Base-by-base conservation (phyloP, 2,888 invertebrate genomes). In the Philereme transversata region DNA sequence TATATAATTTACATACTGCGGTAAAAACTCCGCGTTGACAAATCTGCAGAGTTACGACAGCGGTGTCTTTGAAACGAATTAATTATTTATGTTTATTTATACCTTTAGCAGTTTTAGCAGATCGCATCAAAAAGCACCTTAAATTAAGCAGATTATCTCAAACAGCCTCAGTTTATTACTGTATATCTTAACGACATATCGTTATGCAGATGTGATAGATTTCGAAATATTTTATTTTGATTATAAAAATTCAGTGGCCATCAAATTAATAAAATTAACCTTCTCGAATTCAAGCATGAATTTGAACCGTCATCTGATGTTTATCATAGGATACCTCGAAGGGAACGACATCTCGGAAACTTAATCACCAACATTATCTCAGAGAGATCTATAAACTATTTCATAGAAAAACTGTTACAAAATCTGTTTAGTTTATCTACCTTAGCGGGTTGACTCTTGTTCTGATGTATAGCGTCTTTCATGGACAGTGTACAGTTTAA, bases 1-100 rank as follows among this genome's bases (percentile, higher is more conserved):
- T 43, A 43, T n/a, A 74, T 74, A 63, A 82, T 85, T 85, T 82
- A 77, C 80, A 82, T 83, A 82, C 73, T 67, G 64, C 72, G 69
- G 65, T 67, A 54, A 55, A 63, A 64, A 68, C 64, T 48, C 52
- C 41, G 38, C 54, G 46, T 46, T 38, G 43, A 57, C 60, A 44
- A 63, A 63, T 57, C 57, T 35, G 49, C 50, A 36, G 34, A 48
- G 47, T 67, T 63, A 48, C 40, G 5, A 57, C 34, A 7, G 45
- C 55, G 51, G 51, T 52, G 54, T 61, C 57, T 53, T 60, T 60
- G n/a, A 22, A 53, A 59, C 48, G 36, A 1, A 22, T 2, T 51
- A 41, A 45, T 4, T 64, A 58, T 66, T 63, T 63, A 66, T 60
- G 57, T 67, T 57, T 57, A 65, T 57, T 54, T 48, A 59, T 61